Conservation (phyloP, 2,113 vertebrate species). For the Marmota flaviventris region DNA sequence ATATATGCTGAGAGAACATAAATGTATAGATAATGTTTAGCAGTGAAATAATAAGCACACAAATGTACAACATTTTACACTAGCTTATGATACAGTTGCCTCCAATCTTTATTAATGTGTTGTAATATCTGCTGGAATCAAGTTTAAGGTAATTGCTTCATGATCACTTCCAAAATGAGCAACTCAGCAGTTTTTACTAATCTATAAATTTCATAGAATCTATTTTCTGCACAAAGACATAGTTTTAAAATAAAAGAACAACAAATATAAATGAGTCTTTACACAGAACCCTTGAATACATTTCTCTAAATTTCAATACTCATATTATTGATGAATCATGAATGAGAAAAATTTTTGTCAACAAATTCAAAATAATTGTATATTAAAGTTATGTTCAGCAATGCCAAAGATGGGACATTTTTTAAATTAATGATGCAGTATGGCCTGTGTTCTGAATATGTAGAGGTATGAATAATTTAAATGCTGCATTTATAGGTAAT, state of each 20-base stretch:
- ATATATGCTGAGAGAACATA: background rate
- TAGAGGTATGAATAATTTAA: constrained; percentile 69
- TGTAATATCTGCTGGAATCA: background rate
- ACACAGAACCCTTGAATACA: background rate
- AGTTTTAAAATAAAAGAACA: background rate
- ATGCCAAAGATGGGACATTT: constrained; percentile 31
- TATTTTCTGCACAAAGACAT: background rate
- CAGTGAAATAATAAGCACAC: background rate
- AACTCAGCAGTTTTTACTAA: constrained; percentile 9
- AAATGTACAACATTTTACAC: background rate
- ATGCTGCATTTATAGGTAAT: constrained; percentile 43
- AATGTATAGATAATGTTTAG: background rate
- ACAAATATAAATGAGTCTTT: constrained; percentile 12
- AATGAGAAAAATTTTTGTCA: constrained; percentile 25
- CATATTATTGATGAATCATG: constrained; percentile 17
- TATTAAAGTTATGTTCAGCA: constrained; percentile 51
- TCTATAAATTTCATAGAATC: background rate
- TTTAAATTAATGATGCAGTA: constrained; percentile 54
- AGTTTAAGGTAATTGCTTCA: background rate
- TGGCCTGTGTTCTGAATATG: constrained; percentile 38
- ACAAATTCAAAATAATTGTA: constrained; percentile 45
- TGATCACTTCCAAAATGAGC: background rate
- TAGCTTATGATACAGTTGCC: background rate
- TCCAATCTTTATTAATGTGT: background rate
- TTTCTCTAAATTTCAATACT: constrained; percentile 39